Evolutionary conservation across 1,140 invertebrate species (phyloP).

Genomic region (Dufourea novaeangliae): DNA sequence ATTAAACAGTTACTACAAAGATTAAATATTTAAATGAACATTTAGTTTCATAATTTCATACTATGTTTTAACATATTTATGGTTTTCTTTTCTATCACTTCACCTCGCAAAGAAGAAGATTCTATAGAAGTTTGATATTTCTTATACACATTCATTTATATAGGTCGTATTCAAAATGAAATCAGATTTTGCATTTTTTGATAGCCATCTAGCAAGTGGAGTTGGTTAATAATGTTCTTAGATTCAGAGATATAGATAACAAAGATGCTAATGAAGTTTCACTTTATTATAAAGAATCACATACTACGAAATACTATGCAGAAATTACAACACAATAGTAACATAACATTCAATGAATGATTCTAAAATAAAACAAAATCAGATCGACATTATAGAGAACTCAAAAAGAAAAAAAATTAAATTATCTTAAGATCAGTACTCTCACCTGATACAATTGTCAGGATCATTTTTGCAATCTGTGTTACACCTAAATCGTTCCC

Average conservation of each 20-base stretch:
- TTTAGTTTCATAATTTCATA: too few relatives aligned
- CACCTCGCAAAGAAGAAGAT: neutral
- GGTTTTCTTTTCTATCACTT: neutral
- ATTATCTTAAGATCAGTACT: neutral
- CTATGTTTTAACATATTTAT: neutral
- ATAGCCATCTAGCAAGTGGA: neutral
- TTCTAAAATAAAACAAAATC: neutral
- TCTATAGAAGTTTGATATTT: neutral
- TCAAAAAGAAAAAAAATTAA: neutral
- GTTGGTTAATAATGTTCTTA: neutral
- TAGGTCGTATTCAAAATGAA: neutral
- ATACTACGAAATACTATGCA: neutral
- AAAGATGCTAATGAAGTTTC: slow-evolving; percentile 47
- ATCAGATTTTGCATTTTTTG: neutral
- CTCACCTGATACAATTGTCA: slow-evolving; percentile 95
- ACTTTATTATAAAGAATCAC: slow-evolving; percentile 35
- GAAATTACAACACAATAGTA: neutral
- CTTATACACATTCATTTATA: neutral
- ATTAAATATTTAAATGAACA: too few relatives aligned
- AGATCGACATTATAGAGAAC: neutral
- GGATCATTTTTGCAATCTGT: slow-evolving; percentile 96
- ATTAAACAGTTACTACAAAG: too few relatives aligned
- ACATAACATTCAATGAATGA: neutral
- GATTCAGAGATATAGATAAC: slow-evolving; percentile 27
- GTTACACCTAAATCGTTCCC: slow-evolving; percentile 96